A percentile compares a stretch with the other conserved stretches of the same genome.
phyloP scores from a whole-genome alignment of 2,888 invertebrate genomes.

The Drosophila flavopinicola region DNA sequence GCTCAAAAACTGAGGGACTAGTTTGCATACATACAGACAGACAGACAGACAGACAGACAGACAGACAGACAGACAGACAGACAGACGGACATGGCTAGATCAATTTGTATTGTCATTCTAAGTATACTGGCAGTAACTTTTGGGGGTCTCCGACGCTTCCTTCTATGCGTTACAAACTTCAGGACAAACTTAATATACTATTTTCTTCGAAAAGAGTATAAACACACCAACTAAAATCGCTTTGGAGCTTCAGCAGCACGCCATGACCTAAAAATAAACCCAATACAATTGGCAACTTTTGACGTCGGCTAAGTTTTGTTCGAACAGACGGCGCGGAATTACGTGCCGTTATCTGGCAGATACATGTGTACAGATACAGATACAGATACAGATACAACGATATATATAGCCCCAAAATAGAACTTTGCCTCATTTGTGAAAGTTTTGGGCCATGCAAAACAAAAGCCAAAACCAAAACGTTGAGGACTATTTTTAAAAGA shows the following conservation, averaged over 20 bases:
- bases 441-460: constrained; percentile 65
- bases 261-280: constrained; percentile 75
- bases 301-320: constrained; percentile 63
- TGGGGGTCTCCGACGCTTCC: too few species aligned
- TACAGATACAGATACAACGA: constrained; percentile 22
- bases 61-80: too few species aligned
- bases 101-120: too few species aligned
- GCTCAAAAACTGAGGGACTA: too few species aligned
- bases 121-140: too few species aligned
- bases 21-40: too few species aligned
- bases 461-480: constrained; percentile 36
- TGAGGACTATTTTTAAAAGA: constrained; percentile 66
- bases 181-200: too few species aligned
- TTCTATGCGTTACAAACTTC: too few species aligned
- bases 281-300: constrained; percentile 46
- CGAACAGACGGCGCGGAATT: constrained; percentile 68
- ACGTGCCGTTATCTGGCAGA: constrained; percentile 65
- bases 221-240: neutral
- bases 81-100: too few species aligned
- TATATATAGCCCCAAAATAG: constrained; percentile 63
- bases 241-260: constrained; percentile 53
- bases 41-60: too few species aligned
- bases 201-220: too few species aligned
- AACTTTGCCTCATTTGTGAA: constrained; percentile 77
- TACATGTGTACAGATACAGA: constrained; percentile 36